A percentile compares a stretch with the other conserved stretches of the same genome.
These are phyloP conservation scores for Pelobates fuscus DNA, from an alignment of 2,113 vertebrate genomes.

Conservation along the genomic window DNA sequence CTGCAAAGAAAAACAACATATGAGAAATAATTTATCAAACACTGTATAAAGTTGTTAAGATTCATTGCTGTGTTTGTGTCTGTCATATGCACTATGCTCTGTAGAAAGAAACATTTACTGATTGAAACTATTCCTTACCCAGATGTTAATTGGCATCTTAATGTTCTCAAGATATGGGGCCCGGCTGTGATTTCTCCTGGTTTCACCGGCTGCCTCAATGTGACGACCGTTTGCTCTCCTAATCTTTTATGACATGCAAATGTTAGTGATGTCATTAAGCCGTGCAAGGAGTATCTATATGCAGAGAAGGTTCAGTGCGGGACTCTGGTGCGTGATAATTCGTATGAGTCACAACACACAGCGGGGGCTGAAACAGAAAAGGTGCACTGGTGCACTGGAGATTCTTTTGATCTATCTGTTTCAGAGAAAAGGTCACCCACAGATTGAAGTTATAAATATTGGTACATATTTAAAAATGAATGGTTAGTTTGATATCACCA, in stretches of 20 bases:
- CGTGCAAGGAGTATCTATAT: neutral
- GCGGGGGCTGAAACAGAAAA: slow-evolving; percentile 14
- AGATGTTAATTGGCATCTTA: neutral
- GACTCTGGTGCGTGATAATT: slow-evolving; percentile 18
- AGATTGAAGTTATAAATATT: slow-evolving; percentile 30
- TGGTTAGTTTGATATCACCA: neutral
- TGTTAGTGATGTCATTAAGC: slow-evolving; percentile 24
- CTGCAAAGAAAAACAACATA: too few relatives aligned
- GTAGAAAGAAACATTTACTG: neutral
- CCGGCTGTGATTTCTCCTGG: neutral
- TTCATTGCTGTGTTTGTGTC: neutral
- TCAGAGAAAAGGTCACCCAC: slow-evolving; percentile 33
- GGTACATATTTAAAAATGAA: slow-evolving; percentile 21
- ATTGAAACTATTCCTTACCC: neutral
- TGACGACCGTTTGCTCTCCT: neutral
- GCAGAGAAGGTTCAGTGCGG: slow-evolving; percentile 2
- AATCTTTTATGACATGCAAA: slow-evolving; percentile 17
- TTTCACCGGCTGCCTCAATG: neutral
- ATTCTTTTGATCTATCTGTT: neutral
- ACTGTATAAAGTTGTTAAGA: too few relatives aligned
- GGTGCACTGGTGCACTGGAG: slow-evolving; percentile 2
- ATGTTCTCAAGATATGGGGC: neutral
- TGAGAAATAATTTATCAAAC: too few relatives aligned
- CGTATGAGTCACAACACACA: slow-evolving; percentile 32
- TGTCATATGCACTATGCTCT: neutral